Percentiles rank a stretch among this genome's conserved stretches.
phyloP scores from a whole-genome alignment of 1,140 invertebrate genomes.

The Papilio dardanus region DNA sequence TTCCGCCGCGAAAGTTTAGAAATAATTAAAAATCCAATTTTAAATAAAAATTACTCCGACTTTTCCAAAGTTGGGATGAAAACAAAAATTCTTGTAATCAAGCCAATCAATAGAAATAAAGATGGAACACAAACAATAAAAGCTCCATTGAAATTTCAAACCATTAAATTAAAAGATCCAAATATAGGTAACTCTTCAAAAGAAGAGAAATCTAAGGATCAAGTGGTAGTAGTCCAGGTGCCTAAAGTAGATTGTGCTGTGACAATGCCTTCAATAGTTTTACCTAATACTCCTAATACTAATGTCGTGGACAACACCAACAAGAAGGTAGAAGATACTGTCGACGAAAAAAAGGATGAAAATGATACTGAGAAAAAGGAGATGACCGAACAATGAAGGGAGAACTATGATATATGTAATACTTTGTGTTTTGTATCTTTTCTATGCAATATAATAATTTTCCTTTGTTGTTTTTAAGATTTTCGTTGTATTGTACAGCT shows the following conservation, averaged over 20 bases:
- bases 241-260: constrained; percentile 64
- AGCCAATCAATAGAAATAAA: constrained; percentile 69
- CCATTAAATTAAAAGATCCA: constrained; percentile 74
- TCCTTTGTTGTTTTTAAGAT: constrained; percentile 41
- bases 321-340: constrained; percentile 11
- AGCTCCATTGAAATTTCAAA: constrained; percentile 70
- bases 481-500: constrained; percentile 52
- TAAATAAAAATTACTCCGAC: constrained; percentile 73
- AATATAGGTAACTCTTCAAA: constrained; percentile 50
- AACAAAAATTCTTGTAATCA: constrained; percentile 77
- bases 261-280: constrained; percentile 32
- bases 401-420: background rate
- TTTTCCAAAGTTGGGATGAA: constrained; percentile 74
- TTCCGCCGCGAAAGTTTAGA: constrained; percentile 71
- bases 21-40: constrained; percentile 73
- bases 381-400: background rate
- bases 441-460: constrained; percentile 39
- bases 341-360: constrained; percentile 21
- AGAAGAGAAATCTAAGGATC: constrained; percentile 64
- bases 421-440: constrained; percentile 20
- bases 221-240: constrained; percentile 71
- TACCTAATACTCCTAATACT: constrained; percentile 24
- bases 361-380: constrained; percentile 33
- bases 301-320: constrained; percentile 22
- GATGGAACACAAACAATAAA: constrained; percentile 57